phyloP scores from a whole-genome alignment of 2,113 vertebrate species.

The Acrocephalus arundinaceus region DNA sequence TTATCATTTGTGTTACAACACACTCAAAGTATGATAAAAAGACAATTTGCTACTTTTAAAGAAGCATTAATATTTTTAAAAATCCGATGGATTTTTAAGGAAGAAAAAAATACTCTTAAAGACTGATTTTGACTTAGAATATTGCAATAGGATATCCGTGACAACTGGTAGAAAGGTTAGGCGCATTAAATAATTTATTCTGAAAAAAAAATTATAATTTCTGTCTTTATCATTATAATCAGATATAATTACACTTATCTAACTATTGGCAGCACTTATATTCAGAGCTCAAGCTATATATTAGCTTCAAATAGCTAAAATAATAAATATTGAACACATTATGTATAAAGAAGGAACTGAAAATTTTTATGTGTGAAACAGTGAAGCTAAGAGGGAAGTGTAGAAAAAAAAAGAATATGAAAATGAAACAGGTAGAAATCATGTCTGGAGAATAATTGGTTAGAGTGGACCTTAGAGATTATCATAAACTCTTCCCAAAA shows the following conservation, averaged over 20 bases:
- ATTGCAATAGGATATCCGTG: not conserved
- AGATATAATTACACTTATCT: not conserved
- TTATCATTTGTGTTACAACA: not conserved
- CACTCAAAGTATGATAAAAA: not conserved
- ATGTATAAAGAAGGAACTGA: not conserved
- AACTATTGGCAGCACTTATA: not conserved
- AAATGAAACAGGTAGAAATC: not conserved
- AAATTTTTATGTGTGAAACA: not conserved
- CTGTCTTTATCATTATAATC: not conserved
- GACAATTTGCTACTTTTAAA: not conserved
- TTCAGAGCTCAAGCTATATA: not conserved
- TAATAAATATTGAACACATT: not conserved
- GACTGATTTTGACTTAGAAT: not conserved
- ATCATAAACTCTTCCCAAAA: not conserved
- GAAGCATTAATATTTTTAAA: not conserved
- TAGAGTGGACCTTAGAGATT: not conserved
- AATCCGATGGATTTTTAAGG: fast-evolving
- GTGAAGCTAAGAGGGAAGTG: fast-evolving
- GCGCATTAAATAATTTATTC: not conserved
- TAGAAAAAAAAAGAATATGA: not conserved
- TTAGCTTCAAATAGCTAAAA: not conserved
- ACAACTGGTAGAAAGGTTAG: not conserved
- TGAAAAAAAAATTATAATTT: not conserved
- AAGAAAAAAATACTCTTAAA: not conserved
- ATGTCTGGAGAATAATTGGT: not conserved